Percentiles rank a stretch among this genome's conserved stretches.
phyloP scores from a whole-genome alignment of 2,888 invertebrate genomes.

The Cataglyphis livida region DNA sequence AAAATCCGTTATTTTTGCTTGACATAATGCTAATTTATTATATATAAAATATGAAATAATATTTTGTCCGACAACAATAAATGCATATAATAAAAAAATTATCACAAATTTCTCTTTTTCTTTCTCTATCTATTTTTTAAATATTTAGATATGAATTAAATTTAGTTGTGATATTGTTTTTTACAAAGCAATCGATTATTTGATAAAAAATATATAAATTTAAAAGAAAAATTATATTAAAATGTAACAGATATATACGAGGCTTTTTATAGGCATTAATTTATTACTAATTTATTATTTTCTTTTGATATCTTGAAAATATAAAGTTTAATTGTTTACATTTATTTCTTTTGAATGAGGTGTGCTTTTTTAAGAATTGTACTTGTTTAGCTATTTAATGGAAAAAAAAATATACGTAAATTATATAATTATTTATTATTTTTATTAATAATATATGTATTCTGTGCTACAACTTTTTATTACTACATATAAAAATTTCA shows the following conservation, averaged over 20 bases:
- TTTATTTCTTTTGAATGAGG: not conserved
- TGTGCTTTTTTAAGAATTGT: not conserved
- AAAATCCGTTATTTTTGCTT: constrained; percentile 88
- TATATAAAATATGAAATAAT: not conserved
- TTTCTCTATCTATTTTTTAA: no score
- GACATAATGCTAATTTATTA: not conserved
- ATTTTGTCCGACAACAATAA: not conserved
- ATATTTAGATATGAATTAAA: not conserved
- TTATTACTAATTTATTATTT: not conserved
- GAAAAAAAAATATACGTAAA: not conserved
- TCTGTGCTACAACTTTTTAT: not conserved
- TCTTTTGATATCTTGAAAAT: not conserved
- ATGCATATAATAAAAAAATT: not conserved
- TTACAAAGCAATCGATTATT: not conserved
- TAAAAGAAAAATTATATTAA: not conserved
- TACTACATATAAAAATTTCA: not conserved
- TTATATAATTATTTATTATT: not conserved
- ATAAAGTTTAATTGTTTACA: not conserved
- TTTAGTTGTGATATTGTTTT: not conserved
- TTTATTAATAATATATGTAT: not conserved
- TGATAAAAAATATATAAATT: not conserved
- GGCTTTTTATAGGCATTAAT: not conserved
- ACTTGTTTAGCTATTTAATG: not conserved
- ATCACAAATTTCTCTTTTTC: no score
- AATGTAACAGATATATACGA: not conserved